Evolutionary conservation across 2,888 invertebrate species (phyloP), one percentile per base, ranked within the genome.

Genomic region (Xylophagus ater): DNA sequence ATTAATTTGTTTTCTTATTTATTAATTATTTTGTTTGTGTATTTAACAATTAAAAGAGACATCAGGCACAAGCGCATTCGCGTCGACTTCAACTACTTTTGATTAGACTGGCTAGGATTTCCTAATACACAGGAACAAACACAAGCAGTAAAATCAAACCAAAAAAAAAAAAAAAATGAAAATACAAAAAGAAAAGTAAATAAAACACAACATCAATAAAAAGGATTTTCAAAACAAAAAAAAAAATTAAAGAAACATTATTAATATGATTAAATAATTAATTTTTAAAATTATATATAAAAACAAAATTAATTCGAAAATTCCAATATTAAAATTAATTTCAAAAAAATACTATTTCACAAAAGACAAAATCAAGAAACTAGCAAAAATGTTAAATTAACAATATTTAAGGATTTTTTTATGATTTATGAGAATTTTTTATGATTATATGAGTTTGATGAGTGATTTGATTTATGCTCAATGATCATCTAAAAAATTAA

Each of bases 51-150:
- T n/a, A n/a, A n/a, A n/a, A n/a, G n/a, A n/a, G n/a, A n/a, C n/a
- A n/a, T n/a, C n/a, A n/a, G n/a, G n/a, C n/a, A n/a, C n/a, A n/a
- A 31, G 7, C n/a, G 14, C 31, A 34, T 28, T 23, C 25, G 12
- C 29, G 15, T 18, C 4, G 10, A 20, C 19, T 10, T 13, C 12
- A 50, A 52, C 58, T 64, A 62, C 52, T 60, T 60, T 52, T 53
- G 51, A 57, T 62, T 62, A 61, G 59, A 58, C 54, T 63, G 58
- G 59, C 56, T 63, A 59, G 59, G 62, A 53, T 60, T 63, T 51
- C 63, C 59, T 60, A 65, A n/a, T 35, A 48, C 42, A 39, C 36
- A 37, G 40, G 46, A 50, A 47, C 43, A 52, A 51, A 52, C 48
- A 49, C 49, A 50, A 51, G 49, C 50, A 51, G 48, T 51, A 47